Percentiles rank a stretch among this genome's conserved stretches.
These are phyloP conservation scores for Nemurella pictetii DNA, from an alignment of 2,888 invertebrate genomes.

Conservation along the genomic window DNA sequence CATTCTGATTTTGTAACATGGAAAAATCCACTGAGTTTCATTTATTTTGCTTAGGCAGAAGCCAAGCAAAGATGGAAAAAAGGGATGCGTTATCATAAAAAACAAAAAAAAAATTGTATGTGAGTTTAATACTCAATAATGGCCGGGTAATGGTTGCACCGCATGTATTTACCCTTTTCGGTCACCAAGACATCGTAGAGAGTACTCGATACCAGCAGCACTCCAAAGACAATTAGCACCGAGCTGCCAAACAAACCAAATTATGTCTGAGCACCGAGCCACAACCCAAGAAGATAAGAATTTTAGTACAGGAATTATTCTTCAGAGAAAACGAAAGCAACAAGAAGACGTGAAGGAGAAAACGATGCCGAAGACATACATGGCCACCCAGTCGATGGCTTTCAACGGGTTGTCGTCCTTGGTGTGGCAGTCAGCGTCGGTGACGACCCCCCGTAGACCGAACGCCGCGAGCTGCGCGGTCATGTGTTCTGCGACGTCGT, in stretches of 20 bases:
- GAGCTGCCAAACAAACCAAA: background rate
- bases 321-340: too few species aligned
- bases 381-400: slow-evolving; percentile 5
- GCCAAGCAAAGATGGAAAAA: too few species aligned
- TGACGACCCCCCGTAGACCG: background rate
- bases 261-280: background rate
- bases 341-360: too few species aligned
- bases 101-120: too few species aligned
- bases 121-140: too few species aligned
- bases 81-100: too few species aligned
- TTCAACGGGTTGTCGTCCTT: background rate
- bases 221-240: background rate
- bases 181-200: background rate
- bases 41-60: too few species aligned
- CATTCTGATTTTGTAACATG: too few species aligned
- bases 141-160: too few species aligned
- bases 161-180: background rate
- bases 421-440: background rate
- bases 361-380: background rate
- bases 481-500: background rate
- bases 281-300: background rate
- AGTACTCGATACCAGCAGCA: background rate
- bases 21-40: too few species aligned
- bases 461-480: background rate
- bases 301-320: too few species aligned